phyloP scores from a whole-genome alignment of 2,797 vertebrate genomes.

The Cirrhinus mrigala region DNA sequence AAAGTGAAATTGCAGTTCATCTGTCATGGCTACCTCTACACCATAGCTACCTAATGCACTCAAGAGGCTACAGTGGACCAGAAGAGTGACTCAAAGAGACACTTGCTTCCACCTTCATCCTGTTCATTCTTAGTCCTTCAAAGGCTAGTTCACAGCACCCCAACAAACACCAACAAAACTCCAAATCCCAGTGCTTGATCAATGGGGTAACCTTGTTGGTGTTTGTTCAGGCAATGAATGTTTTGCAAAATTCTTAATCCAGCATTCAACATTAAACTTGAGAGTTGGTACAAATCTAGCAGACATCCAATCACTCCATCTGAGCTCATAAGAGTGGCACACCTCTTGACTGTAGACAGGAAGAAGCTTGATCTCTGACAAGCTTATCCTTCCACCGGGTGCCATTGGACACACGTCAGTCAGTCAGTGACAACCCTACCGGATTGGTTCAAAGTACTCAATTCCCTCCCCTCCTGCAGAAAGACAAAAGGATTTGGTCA shows the following conservation, averaged over 20 bases:
- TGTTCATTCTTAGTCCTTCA: not conserved
- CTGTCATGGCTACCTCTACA: constrained; percentile 7
- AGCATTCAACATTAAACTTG: not conserved
- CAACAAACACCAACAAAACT: not conserved
- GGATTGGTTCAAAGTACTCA: constrained; percentile 49
- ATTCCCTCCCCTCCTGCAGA: constrained; percentile 38
- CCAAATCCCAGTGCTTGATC: not conserved
- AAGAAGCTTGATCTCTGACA: constrained; percentile 50
- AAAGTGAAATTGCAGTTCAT: constrained; percentile 21
- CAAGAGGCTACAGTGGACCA: constrained; percentile 16
- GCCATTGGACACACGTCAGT: constrained; percentile 36
- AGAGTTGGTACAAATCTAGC: not conserved
- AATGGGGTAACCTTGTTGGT: not conserved
- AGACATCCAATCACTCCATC: not conserved
- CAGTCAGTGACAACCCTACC: constrained; percentile 42
- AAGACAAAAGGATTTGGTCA: constrained; percentile 44
- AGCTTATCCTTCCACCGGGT: constrained; percentile 37
- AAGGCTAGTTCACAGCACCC: not conserved
- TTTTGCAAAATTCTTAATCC: not conserved
- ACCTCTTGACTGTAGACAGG: constrained; percentile 18
- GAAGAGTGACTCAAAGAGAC: constrained; percentile 28
- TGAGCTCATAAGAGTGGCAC: not conserved
- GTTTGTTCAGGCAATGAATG: not conserved
- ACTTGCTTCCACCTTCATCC: not conserved
- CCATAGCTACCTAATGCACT: constrained; percentile 31